phyloP scores from a whole-genome alignment of 2,888 invertebrate genomes.

The Ophion ellenae region DNA sequence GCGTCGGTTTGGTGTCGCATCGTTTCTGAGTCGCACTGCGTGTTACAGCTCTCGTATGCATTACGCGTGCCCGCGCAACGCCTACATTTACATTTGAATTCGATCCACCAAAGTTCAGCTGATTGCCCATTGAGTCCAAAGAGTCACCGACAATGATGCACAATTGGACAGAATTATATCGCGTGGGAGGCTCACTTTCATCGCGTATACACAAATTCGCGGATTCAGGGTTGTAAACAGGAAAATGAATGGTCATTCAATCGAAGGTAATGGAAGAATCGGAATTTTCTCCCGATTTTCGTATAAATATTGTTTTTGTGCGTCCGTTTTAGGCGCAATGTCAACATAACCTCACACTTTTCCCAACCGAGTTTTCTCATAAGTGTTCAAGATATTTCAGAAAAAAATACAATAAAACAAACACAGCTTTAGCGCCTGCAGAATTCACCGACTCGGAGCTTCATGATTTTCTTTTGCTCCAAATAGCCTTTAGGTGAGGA shows the following conservation, averaged over 20 bases:
- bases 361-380: no score
- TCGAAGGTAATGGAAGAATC: no score
- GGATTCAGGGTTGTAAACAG: neutral
- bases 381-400: no score
- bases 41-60: slow-evolving; percentile 1
- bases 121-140: neutral
- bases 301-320: no score
- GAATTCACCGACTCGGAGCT: no score
- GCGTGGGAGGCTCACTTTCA: neutral
- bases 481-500: no score
- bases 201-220: neutral
- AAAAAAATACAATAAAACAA: no score
- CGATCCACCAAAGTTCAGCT: neutral
- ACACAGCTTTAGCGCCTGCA: no score
- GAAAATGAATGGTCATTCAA: neutral
- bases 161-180: neutral
- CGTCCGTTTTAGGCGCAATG: no score
- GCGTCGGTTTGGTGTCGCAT: neutral
- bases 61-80: neutral
- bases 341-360: no score
- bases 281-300: no score
- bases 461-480: no score
- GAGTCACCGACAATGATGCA: neutral
- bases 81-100: neutral
- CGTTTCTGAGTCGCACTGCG: neutral